A percentile compares a stretch with the other conserved stretches of the same genome.
These are phyloP conservation scores for Barbus barbus DNA, from an alignment of 2,113 vertebrate species.

Conservation along the genomic window DNA sequence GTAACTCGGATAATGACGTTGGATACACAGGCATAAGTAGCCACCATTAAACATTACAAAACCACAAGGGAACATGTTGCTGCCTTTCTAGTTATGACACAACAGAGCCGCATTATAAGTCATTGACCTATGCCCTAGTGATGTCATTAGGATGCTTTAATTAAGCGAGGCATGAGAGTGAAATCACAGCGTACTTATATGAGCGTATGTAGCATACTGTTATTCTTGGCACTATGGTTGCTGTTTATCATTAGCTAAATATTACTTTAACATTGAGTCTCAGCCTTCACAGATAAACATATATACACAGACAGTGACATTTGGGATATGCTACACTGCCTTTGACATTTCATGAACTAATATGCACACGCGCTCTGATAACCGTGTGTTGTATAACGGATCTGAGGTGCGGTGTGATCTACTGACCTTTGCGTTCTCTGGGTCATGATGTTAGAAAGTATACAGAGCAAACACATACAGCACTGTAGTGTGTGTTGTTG, in stretches of 20 bases:
- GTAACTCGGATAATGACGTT: neutral
- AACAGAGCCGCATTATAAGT: neutral
- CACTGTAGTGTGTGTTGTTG: slow-evolving; percentile 46
- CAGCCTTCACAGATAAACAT: neutral
- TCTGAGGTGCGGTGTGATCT: neutral
- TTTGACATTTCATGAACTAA: slow-evolving; percentile 20
- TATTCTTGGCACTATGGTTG: neutral
- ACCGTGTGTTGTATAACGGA: slow-evolving; percentile 2
- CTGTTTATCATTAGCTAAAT: neutral
- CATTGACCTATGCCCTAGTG: neutral
- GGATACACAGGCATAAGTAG: slow-evolving; percentile 6
- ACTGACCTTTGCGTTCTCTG: slow-evolving; percentile 9
- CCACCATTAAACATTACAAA: neutral
- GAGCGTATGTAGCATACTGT: neutral
- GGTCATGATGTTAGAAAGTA: slow-evolving; percentile 3
- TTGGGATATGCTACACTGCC: neutral
- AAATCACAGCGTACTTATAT: neutral
- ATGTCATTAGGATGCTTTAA: slow-evolving; percentile 3
- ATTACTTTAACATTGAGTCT: slow-evolving; percentile 9
- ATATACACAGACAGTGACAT: slow-evolving; percentile 15
- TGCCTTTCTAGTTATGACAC: neutral
- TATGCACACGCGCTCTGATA: neutral
- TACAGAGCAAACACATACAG: slow-evolving; percentile 39
- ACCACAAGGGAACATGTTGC: slow-evolving; percentile 2
- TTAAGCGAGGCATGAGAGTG: neutral